A percentile compares a stretch with the other conserved stretches of the same genome.
Conservation (phyloP, 2,888 invertebrate genomes). For the Venustoraphidia nigricollis region DNA sequence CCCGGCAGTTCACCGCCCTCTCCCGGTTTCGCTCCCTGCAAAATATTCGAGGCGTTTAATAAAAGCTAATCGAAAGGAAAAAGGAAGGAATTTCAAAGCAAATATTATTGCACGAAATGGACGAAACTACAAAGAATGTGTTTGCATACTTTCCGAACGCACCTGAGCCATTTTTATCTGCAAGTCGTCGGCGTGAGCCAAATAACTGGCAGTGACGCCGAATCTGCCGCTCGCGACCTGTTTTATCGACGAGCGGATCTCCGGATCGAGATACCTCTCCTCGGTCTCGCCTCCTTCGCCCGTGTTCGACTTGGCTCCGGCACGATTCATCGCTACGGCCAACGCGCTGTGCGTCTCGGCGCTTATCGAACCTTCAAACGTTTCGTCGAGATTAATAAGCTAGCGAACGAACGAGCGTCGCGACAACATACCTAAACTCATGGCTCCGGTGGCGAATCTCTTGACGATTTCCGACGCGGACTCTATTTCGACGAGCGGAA, state of each 20-base stretch:
- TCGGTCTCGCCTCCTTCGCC: conserved; percentile 91
- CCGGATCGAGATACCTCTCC: conserved; percentile 56
- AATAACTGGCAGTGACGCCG: conserved; percentile 93
- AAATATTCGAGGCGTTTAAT: too few species aligned
- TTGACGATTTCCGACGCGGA: conserved; percentile 90
- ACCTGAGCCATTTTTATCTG: conserved; percentile 93
- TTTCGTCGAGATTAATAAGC: conserved; percentile 19
- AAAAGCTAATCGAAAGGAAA: too few species aligned
- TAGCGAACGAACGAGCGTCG: background rate
- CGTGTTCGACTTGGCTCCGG: conserved; percentile 89
- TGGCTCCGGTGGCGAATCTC: conserved; percentile 69
- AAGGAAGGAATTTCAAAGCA: too few species aligned
- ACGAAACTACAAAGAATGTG: too few species aligned
- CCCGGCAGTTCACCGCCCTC: conserved; percentile 95
- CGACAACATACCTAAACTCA: conserved; percentile 25
- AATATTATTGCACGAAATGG: too few species aligned
- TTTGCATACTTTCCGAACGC: too few species aligned
- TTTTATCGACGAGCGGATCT: conserved; percentile 88
- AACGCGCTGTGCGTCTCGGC: conserved; percentile 90
- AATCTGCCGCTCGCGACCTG: conserved; percentile 98
- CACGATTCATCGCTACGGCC: conserved; percentile 91
- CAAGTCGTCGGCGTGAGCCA: conserved; percentile 94
- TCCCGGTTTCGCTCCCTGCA: conserved; percentile 97
- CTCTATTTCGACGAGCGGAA: conserved; percentile 81
- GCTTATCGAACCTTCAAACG: conserved; percentile 54